Percentiles rank a stretch among this genome's conserved stretches.
These are phyloP conservation scores for Deilephila elpenor DNA, from an alignment of 2,888 invertebrate genomes.

Conservation along the genomic window DNA sequence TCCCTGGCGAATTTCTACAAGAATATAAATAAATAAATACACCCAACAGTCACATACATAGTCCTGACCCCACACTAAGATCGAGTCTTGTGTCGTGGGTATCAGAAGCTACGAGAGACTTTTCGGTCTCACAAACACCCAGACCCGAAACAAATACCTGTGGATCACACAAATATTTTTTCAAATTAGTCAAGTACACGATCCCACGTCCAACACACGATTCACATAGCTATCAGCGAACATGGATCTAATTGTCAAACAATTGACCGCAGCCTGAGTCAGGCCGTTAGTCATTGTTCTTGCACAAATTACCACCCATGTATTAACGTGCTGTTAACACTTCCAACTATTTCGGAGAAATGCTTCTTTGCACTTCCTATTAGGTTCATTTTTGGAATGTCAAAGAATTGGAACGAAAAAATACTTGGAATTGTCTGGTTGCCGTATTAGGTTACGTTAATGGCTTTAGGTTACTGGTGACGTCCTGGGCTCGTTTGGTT, in stretches of 20 bases:
- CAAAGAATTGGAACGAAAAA: background rate
- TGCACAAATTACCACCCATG: slow-evolving; percentile 33
- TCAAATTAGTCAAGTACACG: background rate
- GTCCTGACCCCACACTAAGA: no score
- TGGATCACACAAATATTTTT: no score
- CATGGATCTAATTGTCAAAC: slow-evolving; percentile 49
- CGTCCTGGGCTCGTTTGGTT: no score
- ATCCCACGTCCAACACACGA: slow-evolving; percentile 12
- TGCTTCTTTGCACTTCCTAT: background rate
- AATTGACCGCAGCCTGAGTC: slow-evolving; percentile 40
- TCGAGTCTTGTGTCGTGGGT: no score
- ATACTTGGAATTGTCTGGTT: background rate
- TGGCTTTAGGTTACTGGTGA: no score
- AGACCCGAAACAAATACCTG: no score
- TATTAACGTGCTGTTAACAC: slow-evolving; percentile 25
- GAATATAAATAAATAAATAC: no score
- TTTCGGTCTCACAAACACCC: no score
- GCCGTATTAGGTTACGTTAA: background rate
- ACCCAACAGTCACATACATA: no score
- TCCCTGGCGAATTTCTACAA: background rate
- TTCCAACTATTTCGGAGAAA: background rate
- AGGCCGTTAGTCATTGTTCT: slow-evolving; percentile 47
- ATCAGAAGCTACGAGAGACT: no score
- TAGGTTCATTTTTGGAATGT: background rate
- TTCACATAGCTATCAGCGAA: slow-evolving; percentile 36